phyloP scores from a whole-genome alignment of 2,113 vertebrate genomes.

The Myotis davidii region DNA sequence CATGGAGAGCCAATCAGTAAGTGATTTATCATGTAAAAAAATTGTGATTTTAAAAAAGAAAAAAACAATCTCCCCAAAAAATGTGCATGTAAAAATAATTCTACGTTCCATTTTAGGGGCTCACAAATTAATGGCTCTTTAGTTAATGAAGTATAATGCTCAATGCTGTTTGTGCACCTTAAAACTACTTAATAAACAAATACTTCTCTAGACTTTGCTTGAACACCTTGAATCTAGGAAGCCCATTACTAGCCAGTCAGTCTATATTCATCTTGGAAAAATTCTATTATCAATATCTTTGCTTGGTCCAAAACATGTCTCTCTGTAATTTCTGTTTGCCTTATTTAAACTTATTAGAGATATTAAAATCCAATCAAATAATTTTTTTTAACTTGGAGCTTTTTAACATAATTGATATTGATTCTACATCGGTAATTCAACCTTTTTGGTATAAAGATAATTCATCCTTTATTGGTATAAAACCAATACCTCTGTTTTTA shows the following conservation, averaged over 20 bases:
- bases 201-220: constrained; percentile 38
- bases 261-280: background rate
- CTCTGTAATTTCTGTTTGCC: background rate
- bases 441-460: background rate
- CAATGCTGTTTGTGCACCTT: background rate
- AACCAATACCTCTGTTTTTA: background rate
- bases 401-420: constrained; percentile 30
- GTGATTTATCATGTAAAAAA: background rate
- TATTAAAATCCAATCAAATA: background rate
- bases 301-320: background rate
- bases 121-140: background rate
- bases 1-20: background rate
- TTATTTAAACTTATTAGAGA: constrained; percentile 20
- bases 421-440: constrained; percentile 6
- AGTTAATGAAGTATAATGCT: background rate
- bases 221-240: background rate
- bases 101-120: background rate
- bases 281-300: background rate
- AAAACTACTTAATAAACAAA: background rate
- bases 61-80: background rate
- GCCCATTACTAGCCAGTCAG: background rate
- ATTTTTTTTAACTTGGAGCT: background rate
- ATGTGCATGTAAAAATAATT: background rate
- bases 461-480: background rate
- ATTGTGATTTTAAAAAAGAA: background rate